These are phyloP conservation scores for Plagodis pulveraria DNA, from an alignment of 2,888 invertebrate species.

Conservation along the genomic window DNA sequence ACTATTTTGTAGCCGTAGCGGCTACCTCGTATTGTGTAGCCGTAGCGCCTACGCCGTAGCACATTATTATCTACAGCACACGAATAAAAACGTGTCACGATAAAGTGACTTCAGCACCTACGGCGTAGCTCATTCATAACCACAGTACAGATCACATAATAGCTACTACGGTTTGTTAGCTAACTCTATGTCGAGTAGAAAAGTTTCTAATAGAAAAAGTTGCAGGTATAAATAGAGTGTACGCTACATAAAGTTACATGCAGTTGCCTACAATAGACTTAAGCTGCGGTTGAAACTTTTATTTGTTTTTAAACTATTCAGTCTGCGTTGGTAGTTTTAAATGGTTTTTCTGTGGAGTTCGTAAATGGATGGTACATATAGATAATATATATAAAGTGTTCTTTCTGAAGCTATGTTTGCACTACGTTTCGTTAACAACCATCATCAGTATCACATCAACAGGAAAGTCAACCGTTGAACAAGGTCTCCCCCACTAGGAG, in stretches of 20 bases:
- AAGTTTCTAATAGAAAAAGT: conserved; percentile 41
- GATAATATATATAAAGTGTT: too few relatives aligned
- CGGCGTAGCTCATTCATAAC: background rate
- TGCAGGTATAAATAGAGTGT: conserved; percentile 27
- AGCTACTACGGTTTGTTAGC: conserved; percentile 9
- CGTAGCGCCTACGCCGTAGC: too few relatives aligned
- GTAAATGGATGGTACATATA: too few relatives aligned
- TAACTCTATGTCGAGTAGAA: conserved; percentile 19
- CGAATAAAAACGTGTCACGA: too few relatives aligned
- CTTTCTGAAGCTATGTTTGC: too few relatives aligned
- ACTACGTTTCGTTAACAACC: too few relatives aligned
- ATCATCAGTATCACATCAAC: too few relatives aligned
- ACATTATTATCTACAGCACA: too few relatives aligned
- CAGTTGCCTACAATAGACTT: conserved; percentile 33
- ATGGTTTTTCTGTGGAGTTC: background rate
- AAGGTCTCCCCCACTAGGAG: too few relatives aligned
- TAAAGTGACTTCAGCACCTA: background rate
- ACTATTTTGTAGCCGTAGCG: too few relatives aligned
- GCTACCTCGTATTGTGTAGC: too few relatives aligned
- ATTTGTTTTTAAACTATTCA: conserved; percentile 17
- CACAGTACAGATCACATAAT: conserved; percentile 15
- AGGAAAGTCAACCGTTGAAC: too few relatives aligned
- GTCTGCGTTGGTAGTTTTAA: conserved; percentile 3
- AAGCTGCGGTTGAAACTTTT: conserved; percentile 33
- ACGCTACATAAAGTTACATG: conserved; percentile 21